Evolutionary conservation across 2,888 invertebrate species (phyloP), one percentile per base, ranked within the genome.

Genomic region (Cantharis lateralis): DNA sequence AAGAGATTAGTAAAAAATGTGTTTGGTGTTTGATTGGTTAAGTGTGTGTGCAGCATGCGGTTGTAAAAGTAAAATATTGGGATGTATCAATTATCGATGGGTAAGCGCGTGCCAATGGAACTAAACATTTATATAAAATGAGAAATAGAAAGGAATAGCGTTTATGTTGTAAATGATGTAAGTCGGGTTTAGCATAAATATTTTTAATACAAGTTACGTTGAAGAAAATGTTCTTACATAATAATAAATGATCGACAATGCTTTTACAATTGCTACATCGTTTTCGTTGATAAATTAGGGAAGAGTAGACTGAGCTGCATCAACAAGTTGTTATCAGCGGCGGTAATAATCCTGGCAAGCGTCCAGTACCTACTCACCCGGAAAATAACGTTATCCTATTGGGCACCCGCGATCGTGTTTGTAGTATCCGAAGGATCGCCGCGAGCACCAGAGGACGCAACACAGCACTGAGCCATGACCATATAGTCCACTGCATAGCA

Each of bases 371-470:
- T 77, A 84, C 85, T 85, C 84, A 87, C 86, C 85, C 84, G 84
- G 83, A 84, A 81, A 84, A 84, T 78, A 77, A 79, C 79, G 81
- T 83, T 84, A 82, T 87, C 86, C 87, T 86, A 86, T 83, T 86
- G 84, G 84, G 85, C 85, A 85, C 85, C 83, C 84, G 85, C 85
- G 85, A 84, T 84, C 81, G 81, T 83, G 78, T 84, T 83, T 82
- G 81, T 82, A 79, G 82, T 81, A 84, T 84, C 84, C 85, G 83
- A 82, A 81, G 84, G 85, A 84, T 82, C 82, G 84, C 82, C 86
- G 85, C 86, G 85, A 86, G 84, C 85, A 87, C 87, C 84, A 82
- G 82, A 82, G 83, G 83, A 83, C 84, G 84, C 85, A 86, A 84
- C 85, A 83, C 83, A 81, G 77, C 81, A 81, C 83, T 82, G 84